Evolutionary conservation across 2,888 invertebrate species (phyloP).

Genomic region (Saturnia japonica): DNA sequence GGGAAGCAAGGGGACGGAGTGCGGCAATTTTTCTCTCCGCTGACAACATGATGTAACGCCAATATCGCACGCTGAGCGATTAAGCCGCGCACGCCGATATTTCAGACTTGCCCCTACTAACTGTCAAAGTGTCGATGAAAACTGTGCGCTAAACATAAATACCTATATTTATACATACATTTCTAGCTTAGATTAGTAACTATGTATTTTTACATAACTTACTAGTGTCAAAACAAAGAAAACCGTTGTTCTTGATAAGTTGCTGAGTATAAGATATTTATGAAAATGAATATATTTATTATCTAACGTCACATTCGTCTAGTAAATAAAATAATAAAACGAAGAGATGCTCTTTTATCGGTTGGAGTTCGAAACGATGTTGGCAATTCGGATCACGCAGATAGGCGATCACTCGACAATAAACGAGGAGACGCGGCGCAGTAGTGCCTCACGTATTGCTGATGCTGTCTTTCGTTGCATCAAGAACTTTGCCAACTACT

Average conservation of each 20-base stretch:
- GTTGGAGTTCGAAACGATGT: conserved; percentile 48
- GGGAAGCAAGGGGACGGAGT: conserved; percentile 54
- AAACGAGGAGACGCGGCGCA: conserved; percentile 70
- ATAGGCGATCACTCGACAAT: conserved; percentile 78
- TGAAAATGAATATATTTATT: not conserved
- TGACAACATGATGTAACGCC: conserved; percentile 82
- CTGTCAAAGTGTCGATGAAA: conserved; percentile 76
- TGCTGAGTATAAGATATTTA: not conserved
- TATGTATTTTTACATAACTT: not conserved
- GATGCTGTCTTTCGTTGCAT: conserved; percentile 60
- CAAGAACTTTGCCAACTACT: conserved; percentile 44
- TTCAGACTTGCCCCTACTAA: conserved; percentile 80
- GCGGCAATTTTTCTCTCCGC: conserved; percentile 80
- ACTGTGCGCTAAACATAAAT: conserved; percentile 47
- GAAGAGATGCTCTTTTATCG: conserved; percentile 40
- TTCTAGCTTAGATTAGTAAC: not conserved
- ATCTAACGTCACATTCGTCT: not conserved
- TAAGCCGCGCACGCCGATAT: conserved; percentile 81
- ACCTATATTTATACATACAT: conserved; percentile 24
- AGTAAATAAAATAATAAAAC: conserved; percentile 1
- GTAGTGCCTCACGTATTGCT: conserved; percentile 67
- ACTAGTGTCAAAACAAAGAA: not conserved
- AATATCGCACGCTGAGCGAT: conserved; percentile 81
- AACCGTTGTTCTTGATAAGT: not conserved
- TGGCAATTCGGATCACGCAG: conserved; percentile 77